Percentiles rank a stretch among this genome's conserved stretches.
phyloP scores from a whole-genome alignment of 92 coral and sea anemone genomes.

The Siderastrea radians region DNA sequence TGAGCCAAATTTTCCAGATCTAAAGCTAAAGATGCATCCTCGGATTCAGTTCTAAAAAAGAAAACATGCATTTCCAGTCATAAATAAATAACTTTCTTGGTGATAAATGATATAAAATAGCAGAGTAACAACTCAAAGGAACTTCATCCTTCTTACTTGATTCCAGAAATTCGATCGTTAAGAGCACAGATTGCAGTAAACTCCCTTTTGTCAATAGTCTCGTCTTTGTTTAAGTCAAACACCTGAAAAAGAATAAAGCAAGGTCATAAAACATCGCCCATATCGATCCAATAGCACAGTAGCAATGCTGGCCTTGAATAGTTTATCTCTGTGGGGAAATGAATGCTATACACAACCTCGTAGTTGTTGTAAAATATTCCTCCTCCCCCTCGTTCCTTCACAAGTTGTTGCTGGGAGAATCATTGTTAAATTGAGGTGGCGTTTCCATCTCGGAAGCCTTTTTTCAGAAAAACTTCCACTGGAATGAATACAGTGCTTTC shows the following conservation, averaged over 20 bases:
- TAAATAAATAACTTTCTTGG: not conserved
- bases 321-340: too few relatives aligned
- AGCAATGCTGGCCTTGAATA: too few relatives aligned
- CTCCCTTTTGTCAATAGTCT: conserved; percentile 89
- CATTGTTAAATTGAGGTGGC: too few relatives aligned
- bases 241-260: conserved; percentile 61
- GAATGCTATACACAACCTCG: too few relatives aligned
- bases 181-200: conserved; percentile 95
- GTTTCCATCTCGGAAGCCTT: too few relatives aligned
- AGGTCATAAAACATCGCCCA: too few relatives aligned
- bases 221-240: conserved; percentile 95
- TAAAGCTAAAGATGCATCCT: conserved; percentile 90
- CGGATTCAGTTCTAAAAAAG: conserved; percentile 84
- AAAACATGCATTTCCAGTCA: not conserved
- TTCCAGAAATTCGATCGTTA: conserved; percentile 88
- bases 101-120: not conserved
- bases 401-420: too few relatives aligned
- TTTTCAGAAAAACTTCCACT: too few relatives aligned
- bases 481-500: too few relatives aligned
- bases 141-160: conserved; percentile 60
- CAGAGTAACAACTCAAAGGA: not conserved
- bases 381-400: too few relatives aligned
- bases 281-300: not conserved
- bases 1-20: conserved; percentile 90
- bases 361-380: too few relatives aligned